Evolutionary conservation across 1,140 invertebrate species (phyloP).

Genomic region (Nylanderia fulva): DNA sequence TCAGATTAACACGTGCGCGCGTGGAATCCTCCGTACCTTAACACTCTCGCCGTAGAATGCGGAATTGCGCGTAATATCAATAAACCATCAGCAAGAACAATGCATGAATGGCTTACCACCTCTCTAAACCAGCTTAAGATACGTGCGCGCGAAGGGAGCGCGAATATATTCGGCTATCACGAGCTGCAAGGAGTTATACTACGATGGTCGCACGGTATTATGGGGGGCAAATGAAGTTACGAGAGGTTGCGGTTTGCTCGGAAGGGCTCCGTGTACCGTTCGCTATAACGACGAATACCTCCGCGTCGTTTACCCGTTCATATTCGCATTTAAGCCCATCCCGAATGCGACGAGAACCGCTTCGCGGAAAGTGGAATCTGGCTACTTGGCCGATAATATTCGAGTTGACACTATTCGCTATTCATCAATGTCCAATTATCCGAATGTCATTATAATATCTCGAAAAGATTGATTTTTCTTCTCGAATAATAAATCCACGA

Average conservation of each 20-base stretch:
- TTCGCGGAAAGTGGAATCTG: constrained; percentile 58
- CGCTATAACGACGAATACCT: constrained; percentile 69
- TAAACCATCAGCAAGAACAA: constrained; percentile 54
- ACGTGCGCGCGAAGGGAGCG: not conserved
- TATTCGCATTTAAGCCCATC: constrained; percentile 59
- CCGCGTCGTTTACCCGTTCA: constrained; percentile 55
- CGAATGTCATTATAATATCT: not conserved
- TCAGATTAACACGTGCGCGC: constrained; percentile 31
- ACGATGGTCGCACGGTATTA: constrained; percentile 65
- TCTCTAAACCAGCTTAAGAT: constrained; percentile 55
- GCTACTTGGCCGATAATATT: constrained; percentile 10
- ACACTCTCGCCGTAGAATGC: constrained; percentile 8
- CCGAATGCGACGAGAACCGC: constrained; percentile 39
- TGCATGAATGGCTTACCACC: constrained; percentile 45
- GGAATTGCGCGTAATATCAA: constrained; percentile 53
- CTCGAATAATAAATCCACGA: not conserved
- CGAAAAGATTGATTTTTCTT: not conserved
- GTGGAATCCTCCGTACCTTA: constrained; percentile 33
- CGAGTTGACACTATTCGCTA: not conserved
- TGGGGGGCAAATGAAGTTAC: constrained; percentile 73
- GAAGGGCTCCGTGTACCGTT: constrained; percentile 12
- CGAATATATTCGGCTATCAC: constrained; percentile 61
- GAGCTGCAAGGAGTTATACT: constrained; percentile 38
- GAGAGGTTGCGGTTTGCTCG: constrained; percentile 73
- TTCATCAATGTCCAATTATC: constrained; percentile 9